Evolutionary conservation across 2,888 invertebrate species (phyloP).

Genomic region (Agelastica alni): DNA sequence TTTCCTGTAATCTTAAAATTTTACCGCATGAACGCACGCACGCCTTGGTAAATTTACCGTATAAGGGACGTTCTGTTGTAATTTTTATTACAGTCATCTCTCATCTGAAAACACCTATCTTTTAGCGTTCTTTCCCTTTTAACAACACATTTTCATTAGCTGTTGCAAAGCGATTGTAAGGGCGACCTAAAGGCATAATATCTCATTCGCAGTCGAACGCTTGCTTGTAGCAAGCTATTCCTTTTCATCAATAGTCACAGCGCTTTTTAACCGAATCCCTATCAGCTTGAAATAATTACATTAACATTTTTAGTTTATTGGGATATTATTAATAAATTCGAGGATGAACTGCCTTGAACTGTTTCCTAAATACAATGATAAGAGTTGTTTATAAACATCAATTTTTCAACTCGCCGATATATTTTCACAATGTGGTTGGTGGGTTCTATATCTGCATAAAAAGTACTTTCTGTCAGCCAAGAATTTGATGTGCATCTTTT

Average conservation of each 20-base stretch:
- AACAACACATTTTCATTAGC: slow-evolving; percentile 4
- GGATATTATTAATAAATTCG: too few relatives aligned
- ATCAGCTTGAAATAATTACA: too few relatives aligned
- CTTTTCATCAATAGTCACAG: neutral
- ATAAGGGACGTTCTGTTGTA: neutral
- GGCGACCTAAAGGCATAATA: neutral
- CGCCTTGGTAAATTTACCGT: neutral
- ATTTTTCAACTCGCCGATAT: too few relatives aligned
- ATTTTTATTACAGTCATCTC: neutral
- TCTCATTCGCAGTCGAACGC: slow-evolving; percentile 18
- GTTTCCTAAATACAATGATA: too few relatives aligned
- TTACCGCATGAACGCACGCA: neutral
- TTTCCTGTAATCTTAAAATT: neutral
- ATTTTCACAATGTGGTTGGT: too few relatives aligned
- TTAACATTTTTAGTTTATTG: too few relatives aligned
- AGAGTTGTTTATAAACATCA: too few relatives aligned
- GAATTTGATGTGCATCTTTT: too few relatives aligned
- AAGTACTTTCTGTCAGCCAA: too few relatives aligned
- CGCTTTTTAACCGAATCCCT: neutral
- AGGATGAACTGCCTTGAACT: too few relatives aligned
- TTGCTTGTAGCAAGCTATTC: slow-evolving; percentile 9
- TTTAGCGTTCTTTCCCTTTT: neutral
- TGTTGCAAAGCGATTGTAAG: slow-evolving; percentile 1
- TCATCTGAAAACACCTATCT: neutral
- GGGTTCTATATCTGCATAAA: too few relatives aligned